These are phyloP conservation scores for Platorchestia sp. DNA, from an alignment of 1,140 invertebrate genomes.

Conservation along the genomic window DNA sequence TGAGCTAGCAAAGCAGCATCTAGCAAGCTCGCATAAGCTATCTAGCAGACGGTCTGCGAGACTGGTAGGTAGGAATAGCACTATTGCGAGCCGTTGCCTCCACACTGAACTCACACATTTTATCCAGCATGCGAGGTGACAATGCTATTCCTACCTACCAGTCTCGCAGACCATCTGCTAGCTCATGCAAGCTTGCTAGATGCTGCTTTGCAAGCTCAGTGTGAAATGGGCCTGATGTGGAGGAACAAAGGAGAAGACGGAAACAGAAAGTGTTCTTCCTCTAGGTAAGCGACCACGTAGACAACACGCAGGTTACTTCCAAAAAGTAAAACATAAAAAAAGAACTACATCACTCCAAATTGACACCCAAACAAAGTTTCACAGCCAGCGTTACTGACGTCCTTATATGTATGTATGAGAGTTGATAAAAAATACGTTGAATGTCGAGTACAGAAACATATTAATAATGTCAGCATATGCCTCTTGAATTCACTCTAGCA, in stretches of 20 bases:
- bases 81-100: too few relatives aligned
- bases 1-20: too few relatives aligned
- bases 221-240: too few relatives aligned
- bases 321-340: background rate
- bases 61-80: too few relatives aligned
- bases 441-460: background rate
- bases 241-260: background rate
- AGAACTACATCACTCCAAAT: background rate
- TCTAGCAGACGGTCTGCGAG: too few relatives aligned
- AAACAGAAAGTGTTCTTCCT: background rate
- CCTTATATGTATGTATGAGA: background rate
- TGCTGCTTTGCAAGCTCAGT: too few relatives aligned
- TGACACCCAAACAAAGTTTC: background rate
- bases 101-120: too few relatives aligned
- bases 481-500: background rate
- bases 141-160: too few relatives aligned
- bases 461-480: background rate
- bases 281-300: background rate
- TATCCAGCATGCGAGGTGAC: too few relatives aligned
- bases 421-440: background rate
- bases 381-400: background rate
- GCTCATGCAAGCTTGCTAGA: too few relatives aligned
- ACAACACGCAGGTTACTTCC: background rate
- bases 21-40: too few relatives aligned
- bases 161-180: too few relatives aligned